Evolutionary conservation across 1,140 invertebrate species (phyloP).

Genomic region (Cydia strobilella): DNA sequence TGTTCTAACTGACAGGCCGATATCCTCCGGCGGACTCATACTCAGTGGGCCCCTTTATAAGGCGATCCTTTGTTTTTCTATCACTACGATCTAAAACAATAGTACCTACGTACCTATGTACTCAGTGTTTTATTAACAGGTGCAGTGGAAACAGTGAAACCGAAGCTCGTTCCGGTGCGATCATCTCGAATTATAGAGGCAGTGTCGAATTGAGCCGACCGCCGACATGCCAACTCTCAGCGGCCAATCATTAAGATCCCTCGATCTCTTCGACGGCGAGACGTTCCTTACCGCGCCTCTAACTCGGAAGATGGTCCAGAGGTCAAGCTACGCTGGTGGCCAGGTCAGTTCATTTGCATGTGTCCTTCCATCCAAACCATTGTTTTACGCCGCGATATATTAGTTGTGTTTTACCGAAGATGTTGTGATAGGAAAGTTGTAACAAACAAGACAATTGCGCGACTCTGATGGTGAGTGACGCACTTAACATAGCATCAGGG

Average conservation of each 20-base stretch:
- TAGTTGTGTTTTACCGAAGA: slow-evolving; percentile 36
- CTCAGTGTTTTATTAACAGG: not conserved
- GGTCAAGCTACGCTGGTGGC: slow-evolving; percentile 49
- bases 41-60: too few species aligned
- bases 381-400: slow-evolving; percentile 51
- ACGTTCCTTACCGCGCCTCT: not conserved
- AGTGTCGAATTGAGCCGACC: slow-evolving; percentile 61
- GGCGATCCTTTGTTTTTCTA: not conserved
- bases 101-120: too few species aligned
- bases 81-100: not conserved
- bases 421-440: slow-evolving; percentile 32
- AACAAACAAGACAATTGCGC: slow-evolving; percentile 31
- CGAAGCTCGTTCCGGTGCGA: slow-evolving; percentile 62
- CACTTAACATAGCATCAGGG: slow-evolving; percentile 9
- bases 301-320: not conserved
- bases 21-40: too few species aligned
- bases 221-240: slow-evolving; percentile 51
- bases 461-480: slow-evolving; percentile 22
- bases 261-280: not conserved
- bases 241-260: slow-evolving; percentile 23
- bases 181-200: slow-evolving; percentile 56
- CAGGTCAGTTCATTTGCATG: slow-evolving; percentile 47
- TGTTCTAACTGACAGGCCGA: too few species aligned
- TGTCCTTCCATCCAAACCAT: slow-evolving; percentile 57
- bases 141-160: slow-evolving; percentile 52